A percentile compares a stretch with the other conserved stretches of the same genome.
Evolutionary conservation across 2,113 vertebrate species (phyloP).

Genomic region (Siniperca knerii): DNA sequence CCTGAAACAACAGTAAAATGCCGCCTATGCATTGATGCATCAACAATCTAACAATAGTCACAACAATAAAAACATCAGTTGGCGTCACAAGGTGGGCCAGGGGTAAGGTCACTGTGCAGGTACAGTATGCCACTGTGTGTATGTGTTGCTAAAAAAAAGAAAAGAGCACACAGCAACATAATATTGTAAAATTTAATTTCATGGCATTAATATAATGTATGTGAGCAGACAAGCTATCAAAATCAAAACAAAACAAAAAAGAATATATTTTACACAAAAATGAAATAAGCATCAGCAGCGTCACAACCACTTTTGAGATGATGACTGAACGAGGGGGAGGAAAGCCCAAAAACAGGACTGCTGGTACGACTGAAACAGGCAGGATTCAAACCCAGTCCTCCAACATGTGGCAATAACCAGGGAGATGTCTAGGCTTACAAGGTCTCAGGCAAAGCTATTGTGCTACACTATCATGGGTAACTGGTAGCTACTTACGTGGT

Average conservation of each 20-base stretch:
- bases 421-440: conserved; percentile 42
- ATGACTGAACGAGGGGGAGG: conserved; percentile 64
- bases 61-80: no score
- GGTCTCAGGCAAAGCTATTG: conserved; percentile 53
- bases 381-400: conserved; percentile 44
- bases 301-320: conserved; percentile 78
- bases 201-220: conserved; percentile 85
- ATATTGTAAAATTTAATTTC: conserved; percentile 86
- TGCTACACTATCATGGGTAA: conserved; percentile 40
- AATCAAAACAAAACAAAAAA: conserved; percentile 77
- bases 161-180: conserved; percentile 29
- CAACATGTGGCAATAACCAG: conserved; percentile 36
- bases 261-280: conserved; percentile 84
- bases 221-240: conserved; percentile 84
- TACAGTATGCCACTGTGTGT: not conserved
- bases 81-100: not conserved
- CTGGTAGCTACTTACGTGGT: conserved; percentile 43
- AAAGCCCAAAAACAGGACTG: conserved; percentile 75
- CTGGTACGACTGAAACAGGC: conserved; percentile 62
- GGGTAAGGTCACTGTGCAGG: not conserved
- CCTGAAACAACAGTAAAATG: not conserved
- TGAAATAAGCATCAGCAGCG: conserved; percentile 74
- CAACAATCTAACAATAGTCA: not conserved
- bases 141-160: not conserved
- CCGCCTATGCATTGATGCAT: not conserved